A percentile compares a stretch with the other conserved stretches of the same genome.
Evolutionary conservation across 2,888 invertebrate genomes (phyloP).

Genomic region (Boloria euphrosyne): DNA sequence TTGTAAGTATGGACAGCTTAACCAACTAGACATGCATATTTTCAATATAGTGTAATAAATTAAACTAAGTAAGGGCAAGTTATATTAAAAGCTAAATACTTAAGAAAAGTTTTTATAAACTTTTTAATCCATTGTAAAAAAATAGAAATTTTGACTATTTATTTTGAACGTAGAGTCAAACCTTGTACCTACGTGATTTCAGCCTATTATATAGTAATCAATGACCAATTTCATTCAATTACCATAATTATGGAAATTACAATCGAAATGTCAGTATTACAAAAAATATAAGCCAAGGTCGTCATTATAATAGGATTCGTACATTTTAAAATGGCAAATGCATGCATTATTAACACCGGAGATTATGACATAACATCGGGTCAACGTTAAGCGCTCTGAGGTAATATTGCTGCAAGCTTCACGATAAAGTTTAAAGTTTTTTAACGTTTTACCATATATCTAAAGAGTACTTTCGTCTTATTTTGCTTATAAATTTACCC

Average conservation of each 20-base stretch:
- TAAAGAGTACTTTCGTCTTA: too few relatives aligned
- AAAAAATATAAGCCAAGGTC: conserved; percentile 27
- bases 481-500: too few relatives aligned
- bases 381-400: neutral
- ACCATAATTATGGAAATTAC: conserved; percentile 18
- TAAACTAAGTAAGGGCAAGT: too few relatives aligned
- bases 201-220: conserved; percentile 12
- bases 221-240: conserved; percentile 21
- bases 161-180: too few relatives aligned
- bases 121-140: too few relatives aligned
- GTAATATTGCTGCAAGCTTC: neutral
- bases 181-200: neutral
- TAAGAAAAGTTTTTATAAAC: too few relatives aligned
- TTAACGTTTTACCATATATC: too few relatives aligned
- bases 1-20: conserved; percentile 56
- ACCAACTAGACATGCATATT: neutral
- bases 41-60: neutral
- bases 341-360: conserved; percentile 9
- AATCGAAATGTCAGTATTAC: conserved; percentile 17
- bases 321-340: conserved; percentile 23
- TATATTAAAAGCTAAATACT: too few relatives aligned
- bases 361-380: neutral
- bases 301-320: conserved; percentile 5
- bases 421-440: too few relatives aligned
- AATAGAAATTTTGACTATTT: too few relatives aligned